These are phyloP conservation scores for Morone chrysops DNA, from an alignment of 2,113 vertebrate species.

Conservation along the genomic window DNA sequence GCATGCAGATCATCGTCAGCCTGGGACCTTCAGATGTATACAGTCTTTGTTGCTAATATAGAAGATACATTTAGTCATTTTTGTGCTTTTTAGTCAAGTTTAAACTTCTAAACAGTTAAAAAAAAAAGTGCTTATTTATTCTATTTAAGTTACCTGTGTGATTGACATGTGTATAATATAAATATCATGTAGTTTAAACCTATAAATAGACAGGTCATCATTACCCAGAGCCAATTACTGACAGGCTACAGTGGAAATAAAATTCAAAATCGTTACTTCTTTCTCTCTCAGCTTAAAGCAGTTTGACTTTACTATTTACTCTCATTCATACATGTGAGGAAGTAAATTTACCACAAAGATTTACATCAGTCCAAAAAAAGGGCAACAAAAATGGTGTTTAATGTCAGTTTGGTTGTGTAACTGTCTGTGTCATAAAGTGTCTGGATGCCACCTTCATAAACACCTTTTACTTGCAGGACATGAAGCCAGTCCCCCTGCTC, in stretches of 20 bases:
- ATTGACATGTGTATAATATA: not conserved
- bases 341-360: too few species aligned
- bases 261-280: not conserved
- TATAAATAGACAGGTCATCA: too few species aligned
- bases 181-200: not conserved
- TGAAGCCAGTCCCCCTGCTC: conserved; percentile 81
- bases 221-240: not conserved
- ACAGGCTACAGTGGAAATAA: not conserved
- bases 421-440: not conserved
- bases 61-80: not conserved
- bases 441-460: not conserved
- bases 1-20: not conserved
- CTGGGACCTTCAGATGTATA: not conserved
- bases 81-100: not conserved
- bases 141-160: not conserved
- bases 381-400: not conserved
- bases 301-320: not conserved
- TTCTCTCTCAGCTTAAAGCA: not conserved
- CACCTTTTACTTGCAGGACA: conserved; percentile 55
- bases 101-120: not conserved
- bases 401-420: not conserved
- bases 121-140: not conserved
- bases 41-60: not conserved
- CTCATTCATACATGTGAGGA: not conserved
- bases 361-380: not conserved